phyloP scores from a whole-genome alignment of 2,113 vertebrate genomes.

The Hydrolagus affinis region DNA sequence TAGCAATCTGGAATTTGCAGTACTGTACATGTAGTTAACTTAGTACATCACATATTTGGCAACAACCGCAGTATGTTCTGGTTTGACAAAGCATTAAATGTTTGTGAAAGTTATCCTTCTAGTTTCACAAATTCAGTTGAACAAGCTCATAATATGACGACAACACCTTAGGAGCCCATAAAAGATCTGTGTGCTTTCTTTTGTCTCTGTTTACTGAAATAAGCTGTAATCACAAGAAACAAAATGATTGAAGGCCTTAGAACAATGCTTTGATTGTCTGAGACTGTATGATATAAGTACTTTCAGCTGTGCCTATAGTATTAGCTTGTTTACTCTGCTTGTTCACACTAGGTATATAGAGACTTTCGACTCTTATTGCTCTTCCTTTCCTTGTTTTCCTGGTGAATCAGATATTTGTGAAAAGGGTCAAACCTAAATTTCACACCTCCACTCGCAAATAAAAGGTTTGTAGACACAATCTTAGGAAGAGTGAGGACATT shows the following conservation, averaged over 20 bases:
- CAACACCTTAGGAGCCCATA: not conserved
- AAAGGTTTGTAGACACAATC: conserved; percentile 35
- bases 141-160: not conserved
- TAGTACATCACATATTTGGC: not conserved
- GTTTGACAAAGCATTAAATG: not conserved
- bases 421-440: conserved; percentile 41
- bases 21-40: not conserved
- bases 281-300: conserved; percentile 52
- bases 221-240: conserved; percentile 55
- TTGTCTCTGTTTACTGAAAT: conserved; percentile 57
- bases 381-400: conserved; percentile 41
- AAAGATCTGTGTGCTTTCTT: conserved; percentile 44
- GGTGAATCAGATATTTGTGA: conserved; percentile 47
- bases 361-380: conserved; percentile 41
- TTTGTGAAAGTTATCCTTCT: not conserved
- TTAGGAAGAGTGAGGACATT: conserved; percentile 39
- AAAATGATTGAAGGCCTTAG: conserved; percentile 48
- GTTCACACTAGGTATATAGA: conserved; percentile 47
- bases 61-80: not conserved
- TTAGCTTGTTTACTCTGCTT: conserved; percentile 52
- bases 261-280: conserved; percentile 55
- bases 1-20: too few species aligned
- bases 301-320: conserved; percentile 73
- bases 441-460: conserved; percentile 48
- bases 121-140: conserved; percentile 3